These are phyloP conservation scores for Desmodus rotundus DNA, from an alignment of 2,113 vertebrate species.

Conservation along the genomic window DNA sequence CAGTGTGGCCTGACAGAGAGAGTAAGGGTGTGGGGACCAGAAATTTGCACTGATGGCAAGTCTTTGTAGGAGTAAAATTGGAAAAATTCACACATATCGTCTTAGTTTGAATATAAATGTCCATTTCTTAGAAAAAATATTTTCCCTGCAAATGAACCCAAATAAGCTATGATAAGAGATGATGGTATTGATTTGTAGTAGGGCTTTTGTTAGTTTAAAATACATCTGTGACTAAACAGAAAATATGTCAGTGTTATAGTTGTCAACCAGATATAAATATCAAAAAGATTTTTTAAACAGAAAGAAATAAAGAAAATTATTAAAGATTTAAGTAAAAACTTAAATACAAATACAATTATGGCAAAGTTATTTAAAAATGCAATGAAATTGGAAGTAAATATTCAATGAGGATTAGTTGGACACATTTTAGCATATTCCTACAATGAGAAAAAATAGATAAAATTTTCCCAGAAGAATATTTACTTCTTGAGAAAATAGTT, in stretches of 20 bases:
- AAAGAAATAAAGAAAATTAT: conserved; percentile 19
- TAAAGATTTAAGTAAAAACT: neutral
- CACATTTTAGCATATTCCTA: neutral
- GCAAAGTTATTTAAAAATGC: neutral
- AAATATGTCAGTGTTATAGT: neutral
- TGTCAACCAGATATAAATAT: neutral
- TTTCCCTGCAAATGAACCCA: neutral
- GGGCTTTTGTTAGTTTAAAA: neutral
- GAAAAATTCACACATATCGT: neutral
- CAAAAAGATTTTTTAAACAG: neutral
- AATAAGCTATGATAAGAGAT: neutral
- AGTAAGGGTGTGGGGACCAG: neutral
- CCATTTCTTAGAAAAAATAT: neutral
- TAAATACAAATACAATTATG: conserved; percentile 6
- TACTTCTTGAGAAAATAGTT: conserved; percentile 10
- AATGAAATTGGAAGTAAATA: conserved; percentile 6
- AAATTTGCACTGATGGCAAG: neutral
- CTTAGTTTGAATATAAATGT: neutral
- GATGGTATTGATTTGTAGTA: neutral
- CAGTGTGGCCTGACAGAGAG: neutral
- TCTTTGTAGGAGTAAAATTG: neutral
- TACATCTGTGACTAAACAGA: neutral
- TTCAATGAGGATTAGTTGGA: neutral
- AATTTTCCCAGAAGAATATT: neutral
- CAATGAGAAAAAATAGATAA: neutral